Percentiles rank a stretch among this genome's conserved stretches.
These are phyloP conservation scores for Paramormyrops kingsleyae DNA, from an alignment of 2,113 vertebrate species.

Conservation along the genomic window DNA sequence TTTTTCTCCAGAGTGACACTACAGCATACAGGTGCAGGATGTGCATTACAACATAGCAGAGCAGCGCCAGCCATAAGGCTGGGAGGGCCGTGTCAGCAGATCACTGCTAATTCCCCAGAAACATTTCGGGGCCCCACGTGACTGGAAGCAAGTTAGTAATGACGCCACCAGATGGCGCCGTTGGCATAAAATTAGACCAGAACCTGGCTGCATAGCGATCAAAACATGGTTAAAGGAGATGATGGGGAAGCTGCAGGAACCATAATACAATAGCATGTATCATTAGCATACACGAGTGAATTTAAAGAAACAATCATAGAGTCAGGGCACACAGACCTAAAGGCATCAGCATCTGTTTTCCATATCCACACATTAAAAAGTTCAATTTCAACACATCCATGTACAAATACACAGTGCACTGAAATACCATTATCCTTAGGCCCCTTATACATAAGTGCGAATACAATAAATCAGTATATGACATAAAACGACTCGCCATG, in stretches of 20 bases:
- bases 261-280: background rate
- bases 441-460: background rate
- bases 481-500: background rate
- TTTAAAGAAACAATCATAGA: background rate
- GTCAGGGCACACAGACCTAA: background rate
- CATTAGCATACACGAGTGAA: background rate
- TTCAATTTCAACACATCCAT: background rate
- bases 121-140: background rate
- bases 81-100: background rate
- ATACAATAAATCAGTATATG: background rate
- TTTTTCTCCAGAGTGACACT: background rate
- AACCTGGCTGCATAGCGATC: background rate
- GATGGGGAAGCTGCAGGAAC: background rate
- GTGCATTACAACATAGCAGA: background rate
- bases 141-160: background rate
- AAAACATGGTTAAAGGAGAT: background rate
- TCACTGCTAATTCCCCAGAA: background rate
- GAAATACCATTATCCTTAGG: background rate
- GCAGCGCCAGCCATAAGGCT: background rate
- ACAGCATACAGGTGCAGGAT: background rate
- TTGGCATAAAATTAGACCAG: background rate
- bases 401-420: background rate
- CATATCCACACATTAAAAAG: background rate
- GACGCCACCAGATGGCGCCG: background rate
- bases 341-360: background rate